Evolutionary conservation across 53 echinoderm and acorn worm genomes (phyloP).

Genomic region (Glandiceps talaboti): DNA sequence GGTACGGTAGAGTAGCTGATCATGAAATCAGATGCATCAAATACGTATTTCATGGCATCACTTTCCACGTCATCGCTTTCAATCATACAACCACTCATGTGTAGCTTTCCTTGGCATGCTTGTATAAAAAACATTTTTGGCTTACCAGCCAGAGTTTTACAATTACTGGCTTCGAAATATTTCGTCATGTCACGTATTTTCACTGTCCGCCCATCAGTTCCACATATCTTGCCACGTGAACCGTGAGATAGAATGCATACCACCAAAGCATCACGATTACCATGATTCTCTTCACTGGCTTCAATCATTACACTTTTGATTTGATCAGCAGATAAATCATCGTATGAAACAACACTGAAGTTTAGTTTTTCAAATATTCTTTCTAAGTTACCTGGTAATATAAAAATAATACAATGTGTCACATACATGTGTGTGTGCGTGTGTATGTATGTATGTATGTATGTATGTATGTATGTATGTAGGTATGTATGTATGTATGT

Average conservation of each 20-base stretch:
- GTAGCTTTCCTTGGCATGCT: slow-evolving; percentile 1
- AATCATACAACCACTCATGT: not conserved
- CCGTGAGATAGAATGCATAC: slow-evolving; percentile 71
- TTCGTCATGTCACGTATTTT: slow-evolving; percentile 71
- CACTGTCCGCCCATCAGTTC: slow-evolving; percentile 70
- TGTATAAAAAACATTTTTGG: slow-evolving; percentile 41
- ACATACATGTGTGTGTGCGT: too few relatives aligned
- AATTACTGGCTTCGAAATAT: slow-evolving; percentile 59
- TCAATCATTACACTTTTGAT: slow-evolving; percentile 73
- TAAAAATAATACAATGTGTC: too few relatives aligned
- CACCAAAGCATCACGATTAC: slow-evolving; percentile 72
- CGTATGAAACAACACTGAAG: slow-evolving; percentile 72
- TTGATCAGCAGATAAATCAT: slow-evolving; percentile 71
- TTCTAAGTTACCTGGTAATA: slow-evolving; percentile 41
- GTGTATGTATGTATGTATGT: too few relatives aligned
- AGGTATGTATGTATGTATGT: too few relatives aligned
- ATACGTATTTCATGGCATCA: slow-evolving; percentile 13
- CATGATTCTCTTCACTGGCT: slow-evolving; percentile 72
- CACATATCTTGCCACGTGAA: slow-evolving; percentile 20
- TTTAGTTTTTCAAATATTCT: slow-evolving; percentile 70
- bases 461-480: too few relatives aligned
- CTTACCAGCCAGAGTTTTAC: slow-evolving; percentile 72
- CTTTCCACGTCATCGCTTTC: not conserved
- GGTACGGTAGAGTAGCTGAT: slow-evolving; percentile 74
- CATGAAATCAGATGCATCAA: slow-evolving; percentile 71